Conservation (phyloP, 2,888 invertebrate genomes). For the Julus scanicus region DNA sequence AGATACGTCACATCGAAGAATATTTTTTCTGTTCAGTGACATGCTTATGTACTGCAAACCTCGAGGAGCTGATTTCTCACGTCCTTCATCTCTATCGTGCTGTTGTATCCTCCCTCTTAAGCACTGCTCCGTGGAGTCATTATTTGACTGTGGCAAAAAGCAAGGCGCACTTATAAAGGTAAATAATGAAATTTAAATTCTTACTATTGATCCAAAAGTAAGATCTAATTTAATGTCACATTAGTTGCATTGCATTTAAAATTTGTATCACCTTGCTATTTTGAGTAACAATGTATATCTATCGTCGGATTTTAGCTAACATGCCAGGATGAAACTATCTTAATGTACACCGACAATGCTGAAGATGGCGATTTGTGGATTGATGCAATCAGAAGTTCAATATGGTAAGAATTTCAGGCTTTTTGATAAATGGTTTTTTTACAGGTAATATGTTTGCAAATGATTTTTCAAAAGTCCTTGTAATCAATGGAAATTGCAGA, state of each 20-base stretch:
- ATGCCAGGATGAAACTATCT: conserved; percentile 52
- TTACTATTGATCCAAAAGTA: neutral
- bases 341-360: conserved; percentile 48
- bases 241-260: neutral
- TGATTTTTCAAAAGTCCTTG: too few relatives aligned
- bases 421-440: too few relatives aligned
- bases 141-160: conserved; percentile 73
- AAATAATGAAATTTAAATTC: neutral
- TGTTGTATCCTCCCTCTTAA: conserved; percentile 77
- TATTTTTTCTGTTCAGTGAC: conserved; percentile 79
- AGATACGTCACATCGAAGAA: conserved; percentile 69
- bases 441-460: too few relatives aligned
- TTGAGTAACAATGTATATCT: neutral
- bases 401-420: neutral
- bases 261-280: neutral
- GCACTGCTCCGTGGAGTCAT: conserved; percentile 74
- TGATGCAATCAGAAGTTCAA: neutral
- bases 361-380: conserved; percentile 52
- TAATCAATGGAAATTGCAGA: too few relatives aligned
- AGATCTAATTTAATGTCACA: neutral
- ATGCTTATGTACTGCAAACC: conserved; percentile 80
- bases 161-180: conserved; percentile 72
- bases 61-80: conserved; percentile 69
- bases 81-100: conserved; percentile 73
- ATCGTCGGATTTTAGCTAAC: conserved; percentile 36